A percentile compares a stretch with the other conserved stretches of the same genome.
Evolutionary conservation across 2,888 invertebrate genomes (phyloP).

Genomic region (Scaptomyza flava): DNA sequence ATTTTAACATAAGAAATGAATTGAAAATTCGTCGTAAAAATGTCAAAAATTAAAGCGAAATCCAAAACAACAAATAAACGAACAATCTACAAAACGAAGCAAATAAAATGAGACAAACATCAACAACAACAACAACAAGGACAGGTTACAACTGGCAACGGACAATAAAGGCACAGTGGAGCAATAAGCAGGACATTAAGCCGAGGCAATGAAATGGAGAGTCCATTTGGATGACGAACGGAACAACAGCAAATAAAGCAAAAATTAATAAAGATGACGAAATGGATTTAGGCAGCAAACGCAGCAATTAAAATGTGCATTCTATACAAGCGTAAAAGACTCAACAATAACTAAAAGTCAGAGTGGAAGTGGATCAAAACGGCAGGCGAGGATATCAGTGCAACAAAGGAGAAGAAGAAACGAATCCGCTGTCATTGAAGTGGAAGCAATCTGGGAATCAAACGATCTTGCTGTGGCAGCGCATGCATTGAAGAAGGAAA

Average conservation of each 20-base stretch:
- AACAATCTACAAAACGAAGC: conserved; percentile 24
- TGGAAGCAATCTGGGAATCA: conserved; percentile 43
- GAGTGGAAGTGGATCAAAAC: neutral
- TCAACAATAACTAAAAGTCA: conserved; percentile 17
- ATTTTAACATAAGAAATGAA: neutral
- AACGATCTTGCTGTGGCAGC: conserved; percentile 47
- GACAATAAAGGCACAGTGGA: conserved; percentile 42
- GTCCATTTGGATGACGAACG: conserved; percentile 61
- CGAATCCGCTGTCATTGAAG: neutral
- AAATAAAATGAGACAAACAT: conserved; percentile 60
- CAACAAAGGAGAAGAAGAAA: conserved; percentile 22
- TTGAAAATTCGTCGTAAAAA: conserved; percentile 26
- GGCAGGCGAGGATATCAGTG: conserved; percentile 27
- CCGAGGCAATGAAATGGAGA: conserved; percentile 59
- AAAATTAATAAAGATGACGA: neutral
- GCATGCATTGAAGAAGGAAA: conserved; percentile 34
- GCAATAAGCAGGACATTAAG: conserved; percentile 31
- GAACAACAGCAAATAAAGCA: conserved; percentile 16
- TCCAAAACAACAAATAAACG: conserved; percentile 33
- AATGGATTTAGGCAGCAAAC: conserved; percentile 14
- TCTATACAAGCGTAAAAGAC: conserved; percentile 47
- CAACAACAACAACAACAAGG: conserved; percentile 18
- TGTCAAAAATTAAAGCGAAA: conserved; percentile 56
- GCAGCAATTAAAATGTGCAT: conserved; percentile 50
- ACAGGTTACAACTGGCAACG: conserved; percentile 33